Conservation (phyloP, 2,888 invertebrate genomes). For the Horisme vitalbata region DNA sequence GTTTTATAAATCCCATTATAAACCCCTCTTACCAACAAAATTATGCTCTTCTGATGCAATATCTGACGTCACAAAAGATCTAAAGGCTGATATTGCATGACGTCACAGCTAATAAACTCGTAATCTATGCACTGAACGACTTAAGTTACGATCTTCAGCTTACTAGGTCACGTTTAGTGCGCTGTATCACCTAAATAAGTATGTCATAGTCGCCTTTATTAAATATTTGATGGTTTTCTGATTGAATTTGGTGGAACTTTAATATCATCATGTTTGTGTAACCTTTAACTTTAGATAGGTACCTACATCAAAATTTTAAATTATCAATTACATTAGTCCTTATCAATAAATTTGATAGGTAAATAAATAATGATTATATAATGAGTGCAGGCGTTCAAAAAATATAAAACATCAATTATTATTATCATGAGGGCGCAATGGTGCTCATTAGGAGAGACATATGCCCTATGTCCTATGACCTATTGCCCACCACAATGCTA, state of each 20-base stretch:
- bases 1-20: slow-evolving; percentile 8
- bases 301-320: no score
- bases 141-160: slow-evolving; percentile 32
- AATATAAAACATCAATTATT: no score
- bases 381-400: no score
- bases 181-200: slow-evolving; percentile 20
- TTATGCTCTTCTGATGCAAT: slow-evolving; percentile 24
- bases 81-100: slow-evolving; percentile 33
- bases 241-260: neutral
- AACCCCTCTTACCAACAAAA: slow-evolving; percentile 10
- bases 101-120: slow-evolving; percentile 41
- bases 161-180: slow-evolving; percentile 28
- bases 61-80: slow-evolving; percentile 21
- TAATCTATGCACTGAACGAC: slow-evolving; percentile 42
- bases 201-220: slow-evolving; percentile 14
- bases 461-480: no score
- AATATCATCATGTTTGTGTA: no score
- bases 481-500: no score
- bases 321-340: no score
- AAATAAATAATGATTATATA: no score
- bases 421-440: no score
- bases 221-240: slow-evolving; percentile 11
- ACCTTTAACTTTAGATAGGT: no score
- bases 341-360: no score
- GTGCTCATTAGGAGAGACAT: no score